Percentiles rank a stretch among this genome's conserved stretches.
Conservation (phyloP, 2,797 vertebrate species). For the Dromococcyx pavoninus region DNA sequence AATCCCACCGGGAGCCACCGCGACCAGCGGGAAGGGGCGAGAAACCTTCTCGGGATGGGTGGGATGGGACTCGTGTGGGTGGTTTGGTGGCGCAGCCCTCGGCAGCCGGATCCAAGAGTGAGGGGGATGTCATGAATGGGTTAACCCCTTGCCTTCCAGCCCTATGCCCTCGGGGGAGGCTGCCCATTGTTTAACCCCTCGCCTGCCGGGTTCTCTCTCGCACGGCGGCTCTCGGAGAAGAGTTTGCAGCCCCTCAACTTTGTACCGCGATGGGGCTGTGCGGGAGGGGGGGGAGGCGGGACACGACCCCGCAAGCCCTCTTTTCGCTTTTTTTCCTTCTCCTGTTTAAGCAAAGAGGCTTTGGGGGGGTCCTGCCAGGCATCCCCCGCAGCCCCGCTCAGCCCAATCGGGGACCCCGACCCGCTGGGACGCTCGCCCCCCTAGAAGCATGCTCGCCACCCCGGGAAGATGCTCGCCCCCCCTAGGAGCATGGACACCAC, state of each 20-base stretch:
- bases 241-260: conserved; percentile 4
- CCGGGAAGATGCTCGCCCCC: too few relatives aligned
- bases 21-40: background rate
- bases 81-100: background rate
- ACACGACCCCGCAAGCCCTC: too few relatives aligned
- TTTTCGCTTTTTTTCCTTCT: background rate
- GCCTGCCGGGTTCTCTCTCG: background rate
- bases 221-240: background rate
- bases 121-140: too few relatives aligned
- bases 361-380: accelerated
- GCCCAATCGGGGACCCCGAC: background rate
- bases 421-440: background rate
- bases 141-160: background rate
- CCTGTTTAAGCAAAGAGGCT: background rate
- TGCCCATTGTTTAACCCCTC: background rate
- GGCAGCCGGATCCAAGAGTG: background rate
- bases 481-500: too few relatives aligned
- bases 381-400: background rate
- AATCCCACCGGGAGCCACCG: background rate
- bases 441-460: too few relatives aligned
- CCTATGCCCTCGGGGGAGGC: background rate
- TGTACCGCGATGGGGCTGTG: background rate
- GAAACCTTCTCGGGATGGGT: background rate
- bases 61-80: background rate
- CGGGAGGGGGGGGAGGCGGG: too few relatives aligned